A percentile compares a stretch with the other conserved stretches of the same genome.
These are phyloP conservation scores for Tipula unca DNA, from an alignment of 2,888 invertebrate genomes.

Conservation along the genomic window DNA sequence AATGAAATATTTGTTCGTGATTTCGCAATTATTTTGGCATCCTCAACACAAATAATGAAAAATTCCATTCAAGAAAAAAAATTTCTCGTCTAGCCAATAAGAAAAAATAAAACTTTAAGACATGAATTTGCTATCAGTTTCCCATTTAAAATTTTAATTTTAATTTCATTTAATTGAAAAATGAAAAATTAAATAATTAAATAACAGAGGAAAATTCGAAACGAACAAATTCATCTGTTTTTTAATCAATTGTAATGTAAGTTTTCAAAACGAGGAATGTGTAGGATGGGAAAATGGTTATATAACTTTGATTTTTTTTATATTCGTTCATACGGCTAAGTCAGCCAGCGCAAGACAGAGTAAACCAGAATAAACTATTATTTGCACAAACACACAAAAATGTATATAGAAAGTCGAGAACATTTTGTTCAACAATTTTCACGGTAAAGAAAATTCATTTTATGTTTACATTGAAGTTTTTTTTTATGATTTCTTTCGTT, in stretches of 20 bases:
- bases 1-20: neutral
- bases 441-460: neutral
- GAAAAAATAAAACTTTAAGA: neutral
- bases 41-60: neutral
- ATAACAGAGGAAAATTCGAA: neutral
- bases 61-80: neutral
- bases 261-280: neutral
- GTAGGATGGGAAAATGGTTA: neutral
- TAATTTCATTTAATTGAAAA: neutral
- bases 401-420: neutral
- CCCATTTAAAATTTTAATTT: neutral
- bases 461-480: neutral
- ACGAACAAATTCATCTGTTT: neutral
- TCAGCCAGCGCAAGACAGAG: neutral
- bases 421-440: neutral
- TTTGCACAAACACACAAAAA: neutral
- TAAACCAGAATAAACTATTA: neutral
- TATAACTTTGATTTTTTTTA: neutral
- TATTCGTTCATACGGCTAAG: neutral
- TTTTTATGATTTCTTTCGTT: neutral
- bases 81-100: neutral
- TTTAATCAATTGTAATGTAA: neutral
- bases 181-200: neutral
- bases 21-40: neutral
- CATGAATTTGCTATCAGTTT: neutral